Conservation (phyloP, 2,888 invertebrate genomes). For the Rutpela maculata region DNA sequence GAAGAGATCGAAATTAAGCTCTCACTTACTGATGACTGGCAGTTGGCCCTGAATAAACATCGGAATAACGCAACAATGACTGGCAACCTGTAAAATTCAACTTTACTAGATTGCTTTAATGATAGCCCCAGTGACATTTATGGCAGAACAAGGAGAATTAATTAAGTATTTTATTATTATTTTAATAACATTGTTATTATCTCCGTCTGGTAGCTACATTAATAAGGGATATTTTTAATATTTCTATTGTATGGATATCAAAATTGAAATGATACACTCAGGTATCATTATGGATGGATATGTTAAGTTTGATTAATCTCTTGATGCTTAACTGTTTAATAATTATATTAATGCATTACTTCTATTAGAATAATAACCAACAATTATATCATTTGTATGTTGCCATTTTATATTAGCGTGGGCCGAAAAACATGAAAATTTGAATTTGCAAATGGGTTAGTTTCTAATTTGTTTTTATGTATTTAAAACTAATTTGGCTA, state of each 20-base stretch:
- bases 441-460: no score
- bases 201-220: constrained; percentile 43
- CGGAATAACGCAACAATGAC: constrained; percentile 64
- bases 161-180: constrained; percentile 32
- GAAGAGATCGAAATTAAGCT: constrained; percentile 69
- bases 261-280: background rate
- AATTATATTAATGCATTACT: no score
- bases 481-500: no score
- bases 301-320: background rate
- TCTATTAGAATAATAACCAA: no score
- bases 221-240: constrained; percentile 65
- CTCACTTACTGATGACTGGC: constrained; percentile 69
- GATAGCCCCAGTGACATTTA: constrained; percentile 35
- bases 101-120: constrained; percentile 20
- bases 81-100: constrained; percentile 42
- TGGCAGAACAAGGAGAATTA: constrained; percentile 38
- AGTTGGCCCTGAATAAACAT: constrained; percentile 69
- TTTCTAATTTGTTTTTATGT: no score
- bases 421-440: no score
- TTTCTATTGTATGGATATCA: constrained; percentile 67
- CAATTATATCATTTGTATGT: no score
- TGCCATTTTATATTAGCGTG: no score
- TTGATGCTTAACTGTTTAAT: no score
- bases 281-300: background rate
- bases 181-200: constrained; percentile 29